These are phyloP conservation scores for Monopterus albus DNA, from an alignment of 2,113 vertebrate genomes.

Conservation along the genomic window DNA sequence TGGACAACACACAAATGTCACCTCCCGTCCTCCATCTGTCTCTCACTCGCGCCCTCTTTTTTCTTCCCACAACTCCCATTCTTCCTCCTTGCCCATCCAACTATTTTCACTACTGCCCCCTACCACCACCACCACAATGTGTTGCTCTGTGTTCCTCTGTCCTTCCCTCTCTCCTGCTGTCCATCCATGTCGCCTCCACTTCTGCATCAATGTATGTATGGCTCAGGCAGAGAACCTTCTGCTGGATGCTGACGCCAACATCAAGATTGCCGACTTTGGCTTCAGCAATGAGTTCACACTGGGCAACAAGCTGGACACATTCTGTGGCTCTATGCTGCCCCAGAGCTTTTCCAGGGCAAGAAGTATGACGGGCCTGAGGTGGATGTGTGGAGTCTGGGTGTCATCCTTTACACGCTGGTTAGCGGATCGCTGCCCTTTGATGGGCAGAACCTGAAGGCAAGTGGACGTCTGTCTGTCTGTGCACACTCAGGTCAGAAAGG, in stretches of 20 bases:
- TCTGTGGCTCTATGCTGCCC: constrained; percentile 94
- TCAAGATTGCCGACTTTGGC: constrained; percentile 95
- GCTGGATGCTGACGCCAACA: constrained; percentile 91
- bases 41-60: constrained; percentile 2
- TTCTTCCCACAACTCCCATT: constrained; percentile 6
- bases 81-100: constrained; percentile 24
- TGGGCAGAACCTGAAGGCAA: constrained; percentile 95
- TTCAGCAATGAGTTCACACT: constrained; percentile 96
- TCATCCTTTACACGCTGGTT: constrained; percentile 94
- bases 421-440: constrained; percentile 94
- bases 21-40: constrained; percentile 22
- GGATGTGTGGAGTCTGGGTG: constrained; percentile 93
- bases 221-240: constrained; percentile 92
- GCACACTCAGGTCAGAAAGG: no score
- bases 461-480: constrained; percentile 26
- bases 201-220: constrained; percentile 17
- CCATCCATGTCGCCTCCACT: constrained; percentile 9
- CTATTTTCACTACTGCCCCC: not conserved
- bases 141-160: no score
- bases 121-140: not conserved
- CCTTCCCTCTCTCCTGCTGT: not conserved
- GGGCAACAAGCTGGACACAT: constrained; percentile 94
- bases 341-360: constrained; percentile 95
- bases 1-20: constrained; percentile 31
- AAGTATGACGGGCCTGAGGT: constrained; percentile 94